phyloP scores from a whole-genome alignment of 1,140 invertebrate species.

The Radopholus similis region DNA sequence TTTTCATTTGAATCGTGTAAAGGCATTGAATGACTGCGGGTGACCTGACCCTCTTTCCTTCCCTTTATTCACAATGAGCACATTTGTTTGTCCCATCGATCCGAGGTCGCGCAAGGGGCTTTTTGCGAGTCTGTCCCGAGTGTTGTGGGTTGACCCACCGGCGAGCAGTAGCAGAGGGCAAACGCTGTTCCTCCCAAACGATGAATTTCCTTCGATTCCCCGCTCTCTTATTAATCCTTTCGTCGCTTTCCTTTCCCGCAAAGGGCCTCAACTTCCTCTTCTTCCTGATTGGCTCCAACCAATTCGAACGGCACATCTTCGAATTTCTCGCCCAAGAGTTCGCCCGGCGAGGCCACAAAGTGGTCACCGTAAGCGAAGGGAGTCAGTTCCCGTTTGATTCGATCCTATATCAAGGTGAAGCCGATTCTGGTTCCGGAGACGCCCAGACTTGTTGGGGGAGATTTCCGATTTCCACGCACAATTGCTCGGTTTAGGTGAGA shows the following conservation, averaged over 20 bases:
- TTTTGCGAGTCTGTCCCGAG: neutral
- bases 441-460: constrained; percentile 43
- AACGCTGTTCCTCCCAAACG: no score
- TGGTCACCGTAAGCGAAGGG: no score
- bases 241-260: neutral
- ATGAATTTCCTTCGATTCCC: no score
- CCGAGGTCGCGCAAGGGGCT: neutral
- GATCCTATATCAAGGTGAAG: no score
- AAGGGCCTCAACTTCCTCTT: constrained; percentile 45
- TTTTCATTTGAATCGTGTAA: no score
- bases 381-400: no score
- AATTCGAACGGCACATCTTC: constrained; percentile 52
- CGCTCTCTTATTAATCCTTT: neutral
- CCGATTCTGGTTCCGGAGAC: constrained; percentile 60
- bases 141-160: neutral
- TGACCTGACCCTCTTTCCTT: no score
- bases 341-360: constrained; percentile 54
- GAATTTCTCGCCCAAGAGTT: constrained; percentile 58
- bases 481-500: constrained; percentile 16
- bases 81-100: neutral
- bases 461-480: neutral
- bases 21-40: no score
- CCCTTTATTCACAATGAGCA: no score
- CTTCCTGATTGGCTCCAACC: constrained; percentile 57
- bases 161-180: no score